Percentiles rank a stretch among this genome's conserved stretches.
Evolutionary conservation across 2,888 invertebrate species (phyloP).

Genomic region (Mesoligia furuncula): DNA sequence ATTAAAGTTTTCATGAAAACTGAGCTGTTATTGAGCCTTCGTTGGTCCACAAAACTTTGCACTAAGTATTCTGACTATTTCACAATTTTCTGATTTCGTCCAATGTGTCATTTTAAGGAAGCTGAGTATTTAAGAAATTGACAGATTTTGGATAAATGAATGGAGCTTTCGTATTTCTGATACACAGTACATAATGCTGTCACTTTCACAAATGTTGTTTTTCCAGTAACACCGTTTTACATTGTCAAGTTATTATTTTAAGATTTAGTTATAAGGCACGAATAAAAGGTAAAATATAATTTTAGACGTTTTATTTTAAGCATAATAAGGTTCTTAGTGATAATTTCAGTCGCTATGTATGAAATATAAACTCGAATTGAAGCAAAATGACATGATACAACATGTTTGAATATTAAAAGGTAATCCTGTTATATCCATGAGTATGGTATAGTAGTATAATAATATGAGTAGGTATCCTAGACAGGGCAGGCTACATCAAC

Average conservation of each 20-base stretch:
- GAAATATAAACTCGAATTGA: conserved; percentile 11
- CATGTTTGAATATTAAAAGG: neutral
- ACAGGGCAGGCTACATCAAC: too few species aligned
- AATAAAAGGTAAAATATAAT: conserved; percentile 70
- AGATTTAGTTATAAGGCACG: conserved; percentile 80
- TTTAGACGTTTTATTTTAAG: conserved; percentile 42
- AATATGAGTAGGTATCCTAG: too few species aligned
- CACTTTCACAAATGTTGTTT: conserved; percentile 68
- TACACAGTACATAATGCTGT: conserved; percentile 60
- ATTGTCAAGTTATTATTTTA: conserved; percentile 67
- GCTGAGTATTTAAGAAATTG: neutral
- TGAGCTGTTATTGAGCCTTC: conserved; percentile 19
- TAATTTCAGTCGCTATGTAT: conserved; percentile 19
- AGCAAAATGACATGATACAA: neutral
- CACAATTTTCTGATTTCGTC: conserved; percentile 1
- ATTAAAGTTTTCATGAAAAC: neutral
- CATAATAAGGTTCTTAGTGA: conserved; percentile 4
- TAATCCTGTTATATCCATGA: too few species aligned
- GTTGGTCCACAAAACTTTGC: neutral
- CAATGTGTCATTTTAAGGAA: neutral
- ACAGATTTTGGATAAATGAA: conserved; percentile 42
- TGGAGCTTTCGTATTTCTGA: conserved; percentile 49
- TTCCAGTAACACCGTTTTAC: conserved; percentile 70
- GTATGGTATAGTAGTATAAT: too few species aligned
- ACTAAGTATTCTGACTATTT: neutral